These are phyloP conservation scores for Mesochorus sp. DNA, from an alignment of 2,888 invertebrate genomes.

Conservation along the genomic window DNA sequence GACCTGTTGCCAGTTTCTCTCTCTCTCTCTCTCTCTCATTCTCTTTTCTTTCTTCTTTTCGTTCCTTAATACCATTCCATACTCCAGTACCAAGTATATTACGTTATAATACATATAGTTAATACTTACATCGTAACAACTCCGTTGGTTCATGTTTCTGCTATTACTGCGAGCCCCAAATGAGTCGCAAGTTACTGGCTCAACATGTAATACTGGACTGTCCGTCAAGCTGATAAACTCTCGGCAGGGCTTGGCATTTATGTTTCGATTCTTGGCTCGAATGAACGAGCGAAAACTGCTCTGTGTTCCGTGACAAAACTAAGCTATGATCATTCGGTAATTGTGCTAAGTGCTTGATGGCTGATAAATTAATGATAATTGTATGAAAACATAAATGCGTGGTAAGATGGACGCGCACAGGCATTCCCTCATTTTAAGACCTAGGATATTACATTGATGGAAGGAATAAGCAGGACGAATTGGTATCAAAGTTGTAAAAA, in stretches of 20 bases:
- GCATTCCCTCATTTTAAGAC: slow-evolving; percentile 59
- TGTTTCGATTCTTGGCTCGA: slow-evolving; percentile 5
- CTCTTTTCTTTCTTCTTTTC: slow-evolving; percentile 17
- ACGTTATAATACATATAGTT: slow-evolving; percentile 25
- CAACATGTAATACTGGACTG: slow-evolving; percentile 13
- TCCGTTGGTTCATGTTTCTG: slow-evolving; percentile 40
- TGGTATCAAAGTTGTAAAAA: neutral
- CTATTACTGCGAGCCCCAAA: slow-evolving; percentile 36
- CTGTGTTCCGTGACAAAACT: slow-evolving; percentile 75
- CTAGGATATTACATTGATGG: neutral
- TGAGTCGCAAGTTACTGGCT: slow-evolving; percentile 9
- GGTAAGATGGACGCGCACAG: slow-evolving; percentile 50
- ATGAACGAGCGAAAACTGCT: slow-evolving; percentile 41
- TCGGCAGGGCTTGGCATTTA: slow-evolving; percentile 50
- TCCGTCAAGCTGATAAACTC: slow-evolving; percentile 35
- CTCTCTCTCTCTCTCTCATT: neutral
- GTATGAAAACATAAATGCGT: slow-evolving; percentile 60
- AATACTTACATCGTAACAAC: slow-evolving; percentile 32
- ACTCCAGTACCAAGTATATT: too few species aligned
- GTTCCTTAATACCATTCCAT: too few species aligned
- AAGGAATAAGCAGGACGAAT: neutral
- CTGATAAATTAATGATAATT: slow-evolving; percentile 81
- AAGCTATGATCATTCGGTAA: slow-evolving; percentile 78
- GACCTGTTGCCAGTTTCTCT: slow-evolving; percentile 22
- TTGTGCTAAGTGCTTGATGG: slow-evolving; percentile 79